Evolutionary conservation across 2,113 vertebrate species (phyloP), one percentile per base, ranked within the genome.

Genomic region (Pogona vitticeps): DNA sequence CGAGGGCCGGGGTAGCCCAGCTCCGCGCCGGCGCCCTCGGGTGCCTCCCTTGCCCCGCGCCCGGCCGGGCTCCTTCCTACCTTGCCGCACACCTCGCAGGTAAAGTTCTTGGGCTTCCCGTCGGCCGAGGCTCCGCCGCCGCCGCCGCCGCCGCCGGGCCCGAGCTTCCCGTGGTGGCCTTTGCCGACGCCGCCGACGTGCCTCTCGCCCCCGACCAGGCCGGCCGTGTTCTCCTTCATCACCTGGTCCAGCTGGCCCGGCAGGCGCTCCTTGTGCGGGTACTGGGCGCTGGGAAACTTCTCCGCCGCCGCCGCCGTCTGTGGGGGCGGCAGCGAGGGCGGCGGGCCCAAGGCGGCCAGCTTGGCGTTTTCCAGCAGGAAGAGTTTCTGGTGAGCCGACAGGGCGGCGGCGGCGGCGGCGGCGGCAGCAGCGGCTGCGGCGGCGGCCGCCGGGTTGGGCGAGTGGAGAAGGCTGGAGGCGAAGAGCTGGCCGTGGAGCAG

Each of bases 1-100:
- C n/a, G n/a, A n/a, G n/a, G n/a, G n/a, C 46, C 10, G 46, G 10
- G 10, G 46, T 52, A 52, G 46, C 46, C 46, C 46, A 52, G 46
- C 46, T 5, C 46, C 46, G 10, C n/a, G n/a, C n/a, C n/a, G n/a
- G n/a, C n/a, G n/a, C n/a, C n/a, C n/a, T n/a, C n/a, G n/a, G n/a
- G n/a, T n/a, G n/a, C n/a, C n/a, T n/a, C n/a, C n/a, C n/a, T n/a
- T n/a, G 28, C 6, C 23, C 23, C 42, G 26, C 75, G 4, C 13
- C 3, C 7, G 46, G 26, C 10, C 72, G 72, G 38, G 6, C 36
- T 31, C 4, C 8, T 21, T 0, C 95, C 95, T 97, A 99, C 98
- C 98, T 99, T 99, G 93, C 98, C 98, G 93, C 98, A 99, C 89
- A 99, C 98, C 95, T 99, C 98, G 87, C 98, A 99, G n/a, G 98